These are phyloP conservation scores for Sisor rabdophorus DNA, from an alignment of 2,113 vertebrate genomes.

Conservation along the genomic window DNA sequence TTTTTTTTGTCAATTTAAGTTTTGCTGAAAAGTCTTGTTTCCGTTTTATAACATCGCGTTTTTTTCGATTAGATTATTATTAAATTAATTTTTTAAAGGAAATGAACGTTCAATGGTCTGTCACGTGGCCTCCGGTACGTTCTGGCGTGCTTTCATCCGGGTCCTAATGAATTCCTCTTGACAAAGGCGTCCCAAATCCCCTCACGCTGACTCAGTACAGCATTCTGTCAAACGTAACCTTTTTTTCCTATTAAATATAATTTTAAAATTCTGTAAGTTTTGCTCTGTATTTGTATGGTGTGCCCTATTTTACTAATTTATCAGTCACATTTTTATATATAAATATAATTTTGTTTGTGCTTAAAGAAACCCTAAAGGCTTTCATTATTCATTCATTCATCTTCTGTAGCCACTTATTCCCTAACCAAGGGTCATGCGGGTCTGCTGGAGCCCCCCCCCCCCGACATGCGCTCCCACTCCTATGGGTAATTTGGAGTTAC, in stretches of 20 bases:
- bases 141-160: constrained; percentile 26
- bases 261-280: too few species aligned
- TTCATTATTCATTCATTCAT: too few species aligned
- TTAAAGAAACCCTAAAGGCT: too few species aligned
- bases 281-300: too few species aligned
- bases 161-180: constrained; percentile 3
- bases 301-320: constrained; percentile 3
- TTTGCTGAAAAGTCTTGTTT: background rate
- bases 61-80: background rate
- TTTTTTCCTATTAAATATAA: background rate
- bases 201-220: background rate
- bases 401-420: too few species aligned
- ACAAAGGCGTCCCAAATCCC: background rate
- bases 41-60: too few species aligned
- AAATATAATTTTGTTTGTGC: too few species aligned
- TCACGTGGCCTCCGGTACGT: constrained; percentile 24
- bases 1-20: background rate
- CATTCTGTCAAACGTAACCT: background rate
- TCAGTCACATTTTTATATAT: too few species aligned
- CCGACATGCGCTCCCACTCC: too few species aligned
- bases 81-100: background rate
- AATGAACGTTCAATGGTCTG: background rate
- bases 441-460: too few species aligned
- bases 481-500: too few species aligned
- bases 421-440: too few species aligned